Base-by-base conservation (phyloP, 2,888 invertebrate species). In the Stramonita haemastoma region DNA sequence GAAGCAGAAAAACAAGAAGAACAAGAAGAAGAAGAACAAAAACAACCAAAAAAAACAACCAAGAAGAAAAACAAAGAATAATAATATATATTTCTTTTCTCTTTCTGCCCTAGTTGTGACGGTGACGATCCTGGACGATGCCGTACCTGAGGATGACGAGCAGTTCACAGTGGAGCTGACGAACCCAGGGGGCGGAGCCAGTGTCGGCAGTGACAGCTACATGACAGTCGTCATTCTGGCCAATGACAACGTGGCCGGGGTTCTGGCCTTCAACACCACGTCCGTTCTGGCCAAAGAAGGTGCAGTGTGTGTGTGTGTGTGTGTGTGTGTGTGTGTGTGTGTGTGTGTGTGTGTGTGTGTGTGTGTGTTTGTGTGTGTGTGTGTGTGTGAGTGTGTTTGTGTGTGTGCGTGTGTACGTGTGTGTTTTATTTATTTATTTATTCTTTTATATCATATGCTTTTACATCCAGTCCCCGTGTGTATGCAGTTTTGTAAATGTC, bases 161-260 rank as follows among this genome's bases (percentile, higher is more conserved):
- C 93, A 91, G 19, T 91, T 96, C 77, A 92, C 93, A 1, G 92
- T 96, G 0, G 91, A 93, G 85, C 89, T 96, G 60, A 91, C 89
- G 13, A 92, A 94, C 87, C 93, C 95, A 34, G 89, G 90, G 90
- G 95, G 95, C 66, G 95, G 95, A 32, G 95, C 95, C 70, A 92
- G 91, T 29, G 83, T 96, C 29, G 89, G 92, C 60, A 57, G 57
- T 22, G 77, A 91, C 22, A 91, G 92, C 89, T 91, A 92, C 36
- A 93, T 95, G 22, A 93, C 92, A 34, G 91, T 96, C 34, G 90
- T 95, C 17, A 94, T 96, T 36, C 91, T 93, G 89, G 95, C 95
- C 87, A 96, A 95, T 92, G 96, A 96, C 90, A 92, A 95, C 92
- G 95, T 96, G n/a, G 95, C 95, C 22, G 96, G 96, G 56, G 90